These are phyloP conservation scores for Lasioglossum oenotherae DNA, from an alignment of 2,888 invertebrate genomes.

Conservation along the genomic window DNA sequence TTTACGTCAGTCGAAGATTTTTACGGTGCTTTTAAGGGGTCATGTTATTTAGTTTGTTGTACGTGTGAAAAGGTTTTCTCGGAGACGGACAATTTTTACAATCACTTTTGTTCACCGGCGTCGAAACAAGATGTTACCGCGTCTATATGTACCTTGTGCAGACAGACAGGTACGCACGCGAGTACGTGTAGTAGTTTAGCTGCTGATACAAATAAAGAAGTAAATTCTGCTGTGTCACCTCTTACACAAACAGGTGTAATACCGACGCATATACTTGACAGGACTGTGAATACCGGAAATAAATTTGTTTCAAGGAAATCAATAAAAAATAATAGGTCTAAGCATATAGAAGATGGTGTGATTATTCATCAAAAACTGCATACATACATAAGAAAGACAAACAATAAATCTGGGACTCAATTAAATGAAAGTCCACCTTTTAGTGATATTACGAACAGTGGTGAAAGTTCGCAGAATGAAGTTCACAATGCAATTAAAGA, in stretches of 20 bases:
- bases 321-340: conserved; percentile 76
- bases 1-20: conserved; percentile 90
- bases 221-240: conserved; percentile 26
- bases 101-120: conserved; percentile 88
- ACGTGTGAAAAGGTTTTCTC: conserved; percentile 92
- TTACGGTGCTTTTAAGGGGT: conserved; percentile 88
- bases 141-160: conserved; percentile 79
- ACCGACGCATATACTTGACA: conserved; percentile 37
- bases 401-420: conserved; percentile 41
- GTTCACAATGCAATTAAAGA: conserved; percentile 68
- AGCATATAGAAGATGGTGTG: conserved; percentile 64
- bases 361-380: conserved; percentile 69
- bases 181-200: conserved; percentile 76
- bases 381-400: conserved; percentile 45
- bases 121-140: conserved; percentile 68
- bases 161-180: conserved; percentile 76
- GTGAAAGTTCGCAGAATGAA: conserved; percentile 58
- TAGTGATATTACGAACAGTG: conserved; percentile 27
- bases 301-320: conserved; percentile 67
- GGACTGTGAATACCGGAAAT: conserved; percentile 44
- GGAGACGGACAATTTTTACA: conserved; percentile 91
- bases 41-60: conserved; percentile 92
- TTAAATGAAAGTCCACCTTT: conserved; percentile 44
- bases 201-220: conserved; percentile 59
- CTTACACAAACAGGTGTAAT: conserved; percentile 32